Base-by-base conservation (phyloP, 2,113 vertebrate genomes). In the Engraulis encrasicolus region DNA sequence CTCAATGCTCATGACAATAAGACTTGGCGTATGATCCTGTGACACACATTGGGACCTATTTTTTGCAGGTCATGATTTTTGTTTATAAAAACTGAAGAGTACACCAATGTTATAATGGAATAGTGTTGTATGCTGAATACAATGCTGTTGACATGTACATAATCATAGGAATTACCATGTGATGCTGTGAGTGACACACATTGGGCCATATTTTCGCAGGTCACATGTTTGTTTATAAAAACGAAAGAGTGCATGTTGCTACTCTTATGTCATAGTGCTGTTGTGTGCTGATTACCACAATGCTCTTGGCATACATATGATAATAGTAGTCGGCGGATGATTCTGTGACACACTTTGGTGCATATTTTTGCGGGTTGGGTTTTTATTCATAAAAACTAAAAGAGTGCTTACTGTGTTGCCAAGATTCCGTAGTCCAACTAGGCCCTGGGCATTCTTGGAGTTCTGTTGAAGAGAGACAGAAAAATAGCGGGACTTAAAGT, bases 391-490 rank as follows among this genome's bases (percentile, higher is more conserved):
- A 66, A 66, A 66, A 15, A 31, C 1, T n/a, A 1, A n/a, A n/a
- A n/a, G 23, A 49, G 34, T 74, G 93, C 97, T 97, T 85, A 99
- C 98, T 18, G 98, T 99, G 92, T 99, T 99, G 34, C 98, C 98
- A 11, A 99, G 96, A 91, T 99, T 99, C 88, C 95, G 94, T 83
- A 99, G 93, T 38, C 98, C 98, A 0, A 97, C 97, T 92, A 99
- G 94, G 79, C 98, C 98, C 89, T 97, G 97, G 86, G 96, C 93
- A 0, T 89, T 94, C 94, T 99, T 99, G 80, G 96, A 95, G 93
- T 96, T 96, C 98, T 99, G 92, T 81, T 78, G 82, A n/a, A n/a
- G n/a, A 89, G 14, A 38, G 79, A 88, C 71, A 84, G 86, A 74
- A 86, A 85, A 6, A 80, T 0, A 36, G 34, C 54, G 85, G 20